These are phyloP conservation scores for Rhorus exstirpatorius DNA, from an alignment of 2,888 invertebrate genomes.

Conservation along the genomic window DNA sequence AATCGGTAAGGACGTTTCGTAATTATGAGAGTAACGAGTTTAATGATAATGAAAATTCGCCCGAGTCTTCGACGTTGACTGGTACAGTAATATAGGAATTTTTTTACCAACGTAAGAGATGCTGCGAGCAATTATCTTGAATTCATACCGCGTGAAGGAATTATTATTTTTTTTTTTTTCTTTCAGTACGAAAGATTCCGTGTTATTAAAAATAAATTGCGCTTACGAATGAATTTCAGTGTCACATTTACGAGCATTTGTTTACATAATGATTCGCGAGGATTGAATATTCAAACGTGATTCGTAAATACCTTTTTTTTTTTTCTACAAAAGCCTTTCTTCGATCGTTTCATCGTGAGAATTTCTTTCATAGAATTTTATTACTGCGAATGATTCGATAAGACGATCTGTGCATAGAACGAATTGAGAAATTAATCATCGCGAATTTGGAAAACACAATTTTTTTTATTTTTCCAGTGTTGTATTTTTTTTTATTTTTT, in stretches of 20 bases:
- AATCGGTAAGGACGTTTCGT: conserved; percentile 8
- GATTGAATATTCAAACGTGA: background rate
- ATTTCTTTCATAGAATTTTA: background rate
- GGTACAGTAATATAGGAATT: conserved; percentile 26
- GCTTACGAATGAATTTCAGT: background rate
- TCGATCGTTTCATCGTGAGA: background rate
- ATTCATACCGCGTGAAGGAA: background rate
- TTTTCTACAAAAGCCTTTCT: background rate
- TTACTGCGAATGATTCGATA: background rate
- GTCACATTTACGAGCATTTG: background rate
- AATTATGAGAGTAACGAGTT: conserved; percentile 4
- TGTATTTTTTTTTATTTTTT: too few relatives aligned
- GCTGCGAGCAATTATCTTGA: conserved; percentile 12
- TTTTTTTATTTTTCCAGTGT: too few relatives aligned
- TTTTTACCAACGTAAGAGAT: conserved; percentile 10
- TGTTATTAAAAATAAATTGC: conserved; percentile 7
- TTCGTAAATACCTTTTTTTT: background rate
- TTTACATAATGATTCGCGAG: background rate
- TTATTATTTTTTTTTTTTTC: background rate
- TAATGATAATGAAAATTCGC: conserved; percentile 26
- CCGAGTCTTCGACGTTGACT: conserved; percentile 1
- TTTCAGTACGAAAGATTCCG: background rate
- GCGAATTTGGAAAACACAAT: too few relatives aligned
- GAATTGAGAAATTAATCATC: too few relatives aligned
- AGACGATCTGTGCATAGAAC: background rate